These are phyloP conservation scores for Dendrolimus punctatus DNA, from an alignment of 1,140 invertebrate genomes.

Conservation along the genomic window DNA sequence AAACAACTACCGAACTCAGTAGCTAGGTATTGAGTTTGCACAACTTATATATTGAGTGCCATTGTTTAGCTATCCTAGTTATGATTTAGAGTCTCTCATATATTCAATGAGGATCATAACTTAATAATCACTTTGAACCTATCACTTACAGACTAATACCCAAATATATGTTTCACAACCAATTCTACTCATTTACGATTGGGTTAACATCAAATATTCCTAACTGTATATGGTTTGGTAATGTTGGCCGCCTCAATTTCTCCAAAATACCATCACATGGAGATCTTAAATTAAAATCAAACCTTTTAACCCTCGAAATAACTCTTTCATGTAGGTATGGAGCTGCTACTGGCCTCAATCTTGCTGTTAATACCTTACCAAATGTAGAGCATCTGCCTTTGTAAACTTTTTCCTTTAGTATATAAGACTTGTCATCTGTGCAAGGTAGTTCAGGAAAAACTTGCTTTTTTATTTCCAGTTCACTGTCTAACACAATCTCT, in stretches of 20 bases:
- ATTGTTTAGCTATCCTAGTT: no score
- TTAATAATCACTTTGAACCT: no score
- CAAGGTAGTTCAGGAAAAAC: conserved; percentile 25
- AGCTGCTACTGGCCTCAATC: conserved; percentile 28
- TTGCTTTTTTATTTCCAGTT: conserved; percentile 15
- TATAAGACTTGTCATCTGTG: conserved; percentile 43
- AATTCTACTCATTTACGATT: no score
- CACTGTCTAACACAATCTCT: conserved; percentile 9
- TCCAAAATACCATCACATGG: conserved; percentile 47
- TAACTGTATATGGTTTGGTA: no score
- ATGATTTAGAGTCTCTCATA: no score
- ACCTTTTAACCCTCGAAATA: conserved; percentile 24
- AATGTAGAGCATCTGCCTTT: conserved; percentile 41
- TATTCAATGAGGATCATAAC: no score
- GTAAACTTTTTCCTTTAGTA: conserved; percentile 32
- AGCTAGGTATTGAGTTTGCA: no score
- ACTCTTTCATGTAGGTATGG: conserved; percentile 34
- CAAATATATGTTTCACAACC: no score
- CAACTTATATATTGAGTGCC: no score
- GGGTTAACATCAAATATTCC: no score
- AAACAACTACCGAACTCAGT: no score
- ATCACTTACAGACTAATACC: no score
- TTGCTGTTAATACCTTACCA: conserved; percentile 40
- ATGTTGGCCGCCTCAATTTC: conserved; percentile 33
- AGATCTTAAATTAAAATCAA: conserved; percentile 46